Percentiles rank a stretch among this genome's conserved stretches.
Conservation (phyloP, 1,140 invertebrate genomes). For the Macrosteles quadrilineatus region DNA sequence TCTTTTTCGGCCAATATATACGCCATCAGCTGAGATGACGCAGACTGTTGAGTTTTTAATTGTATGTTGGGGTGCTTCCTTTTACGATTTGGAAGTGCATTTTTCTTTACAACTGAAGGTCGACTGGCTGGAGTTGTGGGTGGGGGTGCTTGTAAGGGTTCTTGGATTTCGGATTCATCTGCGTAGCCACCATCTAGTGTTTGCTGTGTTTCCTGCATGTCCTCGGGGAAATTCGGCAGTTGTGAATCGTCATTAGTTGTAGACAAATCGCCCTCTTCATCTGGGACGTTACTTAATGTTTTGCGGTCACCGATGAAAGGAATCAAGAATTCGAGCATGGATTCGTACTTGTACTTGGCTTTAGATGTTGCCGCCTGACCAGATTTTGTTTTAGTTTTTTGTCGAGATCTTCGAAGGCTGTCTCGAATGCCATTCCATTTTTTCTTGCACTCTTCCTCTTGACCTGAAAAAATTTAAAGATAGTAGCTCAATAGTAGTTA, state of each 20-base stretch:
- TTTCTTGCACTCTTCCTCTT: slow-evolving; percentile 36
- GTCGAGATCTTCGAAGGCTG: slow-evolving; percentile 31
- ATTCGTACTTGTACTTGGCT: slow-evolving; percentile 27
- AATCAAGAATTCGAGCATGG: no score
- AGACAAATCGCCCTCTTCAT: slow-evolving; percentile 20
- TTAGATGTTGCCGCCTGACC: slow-evolving; percentile 29
- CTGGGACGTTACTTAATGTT: slow-evolving; percentile 32
- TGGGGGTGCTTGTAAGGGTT: no score
- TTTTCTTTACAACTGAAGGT: no score
- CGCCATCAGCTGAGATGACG: no score
- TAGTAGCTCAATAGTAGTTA: no score
- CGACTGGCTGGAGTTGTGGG: no score
- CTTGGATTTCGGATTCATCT: no score
- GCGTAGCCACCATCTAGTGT: no score
- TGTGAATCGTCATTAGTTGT: neutral
- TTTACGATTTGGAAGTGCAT: slow-evolving; percentile 12
- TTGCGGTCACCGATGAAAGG: no score
- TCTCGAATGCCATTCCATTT: slow-evolving; percentile 35
- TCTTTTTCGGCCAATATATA: slow-evolving; percentile 18
- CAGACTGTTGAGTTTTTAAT: no score
- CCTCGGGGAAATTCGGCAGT: slow-evolving; percentile 4
- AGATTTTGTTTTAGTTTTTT: slow-evolving; percentile 33
- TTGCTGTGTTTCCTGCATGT: no score
- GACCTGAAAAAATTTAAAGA: no score
- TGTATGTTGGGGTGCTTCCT: slow-evolving; percentile 23